phyloP scores from a whole-genome alignment of 2,797 vertebrate genomes.

The Periophthalmus magnuspinnatus region DNA sequence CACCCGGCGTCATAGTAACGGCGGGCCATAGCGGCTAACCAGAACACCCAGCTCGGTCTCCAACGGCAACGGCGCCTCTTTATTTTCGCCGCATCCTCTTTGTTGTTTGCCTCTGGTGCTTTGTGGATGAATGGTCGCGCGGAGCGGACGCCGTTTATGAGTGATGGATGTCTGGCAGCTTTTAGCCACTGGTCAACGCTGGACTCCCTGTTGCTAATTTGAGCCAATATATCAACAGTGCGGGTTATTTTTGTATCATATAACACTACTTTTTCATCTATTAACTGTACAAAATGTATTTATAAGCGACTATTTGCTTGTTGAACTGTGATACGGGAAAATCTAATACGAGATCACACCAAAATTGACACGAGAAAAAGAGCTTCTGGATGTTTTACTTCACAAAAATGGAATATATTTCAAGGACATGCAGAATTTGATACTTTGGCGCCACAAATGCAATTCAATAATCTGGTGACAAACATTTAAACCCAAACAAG shows the following conservation, averaged over 20 bases:
- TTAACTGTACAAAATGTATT: too few relatives aligned
- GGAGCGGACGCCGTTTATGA: slow-evolving; percentile 58
- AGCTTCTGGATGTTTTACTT: too few relatives aligned
- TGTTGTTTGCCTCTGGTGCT: slow-evolving; percentile 89
- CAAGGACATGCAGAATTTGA: too few relatives aligned
- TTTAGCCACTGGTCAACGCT: slow-evolving; percentile 24
- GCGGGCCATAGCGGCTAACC: slow-evolving; percentile 54
- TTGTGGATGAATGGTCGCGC: slow-evolving; percentile 65
- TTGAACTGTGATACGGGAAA: too few relatives aligned
- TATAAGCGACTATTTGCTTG: too few relatives aligned
- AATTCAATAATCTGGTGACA: too few relatives aligned
- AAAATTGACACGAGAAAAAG: too few relatives aligned
- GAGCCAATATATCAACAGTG: background rate
- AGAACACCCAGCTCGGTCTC: slow-evolving; percentile 50
- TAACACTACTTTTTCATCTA: background rate
- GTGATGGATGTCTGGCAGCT: slow-evolving; percentile 68
- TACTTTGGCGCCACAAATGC: too few relatives aligned
- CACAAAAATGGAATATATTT: too few relatives aligned
- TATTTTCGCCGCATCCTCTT: slow-evolving; percentile 82
- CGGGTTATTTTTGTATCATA: background rate
- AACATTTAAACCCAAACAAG: too few relatives aligned
- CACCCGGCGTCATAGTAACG: slow-evolving; percentile 51
- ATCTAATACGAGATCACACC: too few relatives aligned
- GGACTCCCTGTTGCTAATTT: background rate
- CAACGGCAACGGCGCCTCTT: slow-evolving; percentile 70